These are phyloP conservation scores for Sceloporus tristichus DNA, from an alignment of 2,113 vertebrate genomes.

Conservation along the genomic window DNA sequence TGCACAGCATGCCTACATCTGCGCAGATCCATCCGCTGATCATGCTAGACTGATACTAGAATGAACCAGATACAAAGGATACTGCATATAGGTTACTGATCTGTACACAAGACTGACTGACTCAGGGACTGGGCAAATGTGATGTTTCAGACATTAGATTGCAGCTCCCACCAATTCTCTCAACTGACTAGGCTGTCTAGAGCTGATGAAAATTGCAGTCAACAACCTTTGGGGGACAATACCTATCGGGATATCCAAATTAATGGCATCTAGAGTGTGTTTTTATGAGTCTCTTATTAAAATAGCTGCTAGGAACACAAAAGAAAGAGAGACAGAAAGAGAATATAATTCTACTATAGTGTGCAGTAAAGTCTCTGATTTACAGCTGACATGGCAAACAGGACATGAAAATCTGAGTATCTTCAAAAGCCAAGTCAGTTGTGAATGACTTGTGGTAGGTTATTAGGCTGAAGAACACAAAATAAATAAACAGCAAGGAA, in stretches of 20 bases:
- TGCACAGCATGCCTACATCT: not conserved
- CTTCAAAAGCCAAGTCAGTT: constrained; percentile 22
- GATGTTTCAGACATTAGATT: too few species aligned
- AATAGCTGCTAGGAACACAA: not conserved
- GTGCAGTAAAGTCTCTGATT: constrained; percentile 22
- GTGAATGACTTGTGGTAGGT: constrained; percentile 35
- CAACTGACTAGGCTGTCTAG: not conserved
- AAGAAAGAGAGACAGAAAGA: not conserved
- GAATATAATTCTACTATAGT: too few species aligned
- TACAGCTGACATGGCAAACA: constrained; percentile 21
- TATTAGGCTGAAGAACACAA: constrained; percentile 53
- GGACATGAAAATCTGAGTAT: not conserved
- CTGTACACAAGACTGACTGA: not conserved
- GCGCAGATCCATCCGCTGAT: not conserved
- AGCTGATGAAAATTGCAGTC: not conserved
- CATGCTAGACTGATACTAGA: not conserved
- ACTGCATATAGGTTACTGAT: not conserved
- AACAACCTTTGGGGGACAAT: not conserved
- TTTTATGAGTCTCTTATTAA: not conserved
- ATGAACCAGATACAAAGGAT: not conserved
- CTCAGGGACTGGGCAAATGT: too few species aligned
- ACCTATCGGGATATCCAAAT: not conserved
- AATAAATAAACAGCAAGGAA: constrained; percentile 33
- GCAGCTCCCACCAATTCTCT: too few species aligned
- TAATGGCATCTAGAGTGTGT: not conserved